Evolutionary conservation across 2,888 invertebrate species (phyloP).

Genomic region (Epiperipatus broadwayi): DNA sequence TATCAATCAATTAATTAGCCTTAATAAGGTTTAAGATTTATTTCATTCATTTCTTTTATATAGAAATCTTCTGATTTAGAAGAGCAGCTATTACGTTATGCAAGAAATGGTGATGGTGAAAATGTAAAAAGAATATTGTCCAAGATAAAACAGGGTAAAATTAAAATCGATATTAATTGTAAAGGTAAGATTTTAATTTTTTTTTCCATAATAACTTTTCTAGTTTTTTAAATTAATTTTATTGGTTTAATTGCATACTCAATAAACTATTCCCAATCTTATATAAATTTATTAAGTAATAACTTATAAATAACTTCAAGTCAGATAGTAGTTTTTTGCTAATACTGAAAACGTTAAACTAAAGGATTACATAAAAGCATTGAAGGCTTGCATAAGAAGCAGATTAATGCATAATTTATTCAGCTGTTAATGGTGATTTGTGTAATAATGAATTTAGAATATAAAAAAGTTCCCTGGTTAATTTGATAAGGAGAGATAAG

Average conservation of each 20-base stretch:
- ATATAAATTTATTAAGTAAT: neutral
- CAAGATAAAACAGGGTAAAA: constrained; percentile 34
- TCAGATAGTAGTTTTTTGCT: neutral
- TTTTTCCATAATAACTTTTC: too few species aligned
- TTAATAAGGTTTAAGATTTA: too few species aligned
- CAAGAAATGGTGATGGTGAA: constrained; percentile 41
- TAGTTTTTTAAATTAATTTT: neutral
- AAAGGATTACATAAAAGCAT: too few species aligned
- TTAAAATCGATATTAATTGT: constrained; percentile 41
- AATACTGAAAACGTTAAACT: constrained; percentile 12
- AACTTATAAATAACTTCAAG: neutral
- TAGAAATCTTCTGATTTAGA: too few species aligned
- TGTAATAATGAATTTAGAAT: too few species aligned
- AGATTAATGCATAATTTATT: too few species aligned
- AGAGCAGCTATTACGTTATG: constrained; percentile 40
- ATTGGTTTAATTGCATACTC: neutral
- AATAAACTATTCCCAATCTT: neutral
- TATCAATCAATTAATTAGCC: too few species aligned
- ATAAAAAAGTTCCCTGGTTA: too few species aligned
- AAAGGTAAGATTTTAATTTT: constrained; percentile 34
- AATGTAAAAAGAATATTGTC: constrained; percentile 38
- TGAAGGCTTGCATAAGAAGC: too few species aligned
- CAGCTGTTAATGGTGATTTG: too few species aligned
- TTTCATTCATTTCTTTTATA: too few species aligned
- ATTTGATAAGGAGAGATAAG: too few species aligned